phyloP scores from a whole-genome alignment of 2,888 invertebrate species.

The Rhamnusium bicolor region DNA sequence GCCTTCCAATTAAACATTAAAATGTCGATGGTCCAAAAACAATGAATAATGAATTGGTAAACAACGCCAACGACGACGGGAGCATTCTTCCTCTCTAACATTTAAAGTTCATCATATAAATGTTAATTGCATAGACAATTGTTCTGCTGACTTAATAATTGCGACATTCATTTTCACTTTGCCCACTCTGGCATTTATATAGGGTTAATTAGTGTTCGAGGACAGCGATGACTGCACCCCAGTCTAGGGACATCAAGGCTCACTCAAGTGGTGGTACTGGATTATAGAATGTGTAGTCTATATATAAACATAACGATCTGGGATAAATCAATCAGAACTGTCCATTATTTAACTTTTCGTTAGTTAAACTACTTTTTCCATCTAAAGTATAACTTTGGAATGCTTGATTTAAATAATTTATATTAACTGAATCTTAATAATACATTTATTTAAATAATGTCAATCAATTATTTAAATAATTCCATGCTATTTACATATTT shows the following conservation, averaged over 20 bases:
- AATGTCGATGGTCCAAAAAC: slow-evolving; percentile 27
- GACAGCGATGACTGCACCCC: slow-evolving; percentile 25
- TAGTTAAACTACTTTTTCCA: too few species aligned
- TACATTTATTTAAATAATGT: too few species aligned
- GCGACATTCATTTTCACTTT: slow-evolving; percentile 41
- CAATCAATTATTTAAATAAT: too few species aligned
- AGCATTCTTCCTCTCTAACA: slow-evolving; percentile 32
- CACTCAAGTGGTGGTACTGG: not conserved
- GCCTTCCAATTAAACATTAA: slow-evolving; percentile 6
- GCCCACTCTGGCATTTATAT: slow-evolving; percentile 44
- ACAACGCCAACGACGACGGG: slow-evolving; percentile 12
- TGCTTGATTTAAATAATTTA: too few species aligned
- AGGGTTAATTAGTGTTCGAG: slow-evolving; percentile 43
- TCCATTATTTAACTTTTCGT: too few species aligned
- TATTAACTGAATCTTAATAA: too few species aligned
- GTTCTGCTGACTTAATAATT: slow-evolving; percentile 43
- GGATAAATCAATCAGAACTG: too few species aligned
- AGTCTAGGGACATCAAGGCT: slow-evolving; percentile 19
- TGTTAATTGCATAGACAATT: slow-evolving; percentile 45
- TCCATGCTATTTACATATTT: too few species aligned
- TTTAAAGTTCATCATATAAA: slow-evolving; percentile 43
- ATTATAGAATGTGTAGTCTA: not conserved
- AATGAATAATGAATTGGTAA: slow-evolving; percentile 39
- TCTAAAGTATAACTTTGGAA: too few species aligned
- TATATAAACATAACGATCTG: not conserved